These are phyloP conservation scores for Bradysia coprophila DNA, from an alignment of 1,140 invertebrate genomes.

Conservation along the genomic window DNA sequence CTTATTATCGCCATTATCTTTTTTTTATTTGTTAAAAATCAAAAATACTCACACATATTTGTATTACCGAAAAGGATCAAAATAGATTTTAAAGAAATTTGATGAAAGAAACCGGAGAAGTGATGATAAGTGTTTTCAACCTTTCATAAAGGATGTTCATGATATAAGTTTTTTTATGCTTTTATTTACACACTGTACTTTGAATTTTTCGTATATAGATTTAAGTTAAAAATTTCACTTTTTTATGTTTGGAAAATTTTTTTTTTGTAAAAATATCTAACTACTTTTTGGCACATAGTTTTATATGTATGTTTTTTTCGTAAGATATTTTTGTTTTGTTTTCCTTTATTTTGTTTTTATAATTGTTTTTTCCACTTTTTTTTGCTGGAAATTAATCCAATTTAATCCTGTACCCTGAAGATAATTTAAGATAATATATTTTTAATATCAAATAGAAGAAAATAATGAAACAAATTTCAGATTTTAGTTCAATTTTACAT, in stretches of 20 bases:
- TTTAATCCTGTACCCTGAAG: background rate
- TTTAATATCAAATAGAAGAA: background rate
- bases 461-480: background rate
- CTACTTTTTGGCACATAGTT: background rate
- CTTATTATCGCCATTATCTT: too few species aligned
- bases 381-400: background rate
- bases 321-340: background rate
- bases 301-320: background rate
- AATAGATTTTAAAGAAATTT: background rate
- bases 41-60: too few species aligned
- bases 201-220: background rate
- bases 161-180: background rate
- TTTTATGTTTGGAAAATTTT: background rate
- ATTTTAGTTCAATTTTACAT: too few species aligned
- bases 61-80: background rate
- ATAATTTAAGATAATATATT: background rate
- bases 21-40: too few species aligned
- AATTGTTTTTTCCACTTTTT: too few species aligned
- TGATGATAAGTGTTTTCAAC: background rate
- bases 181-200: background rate
- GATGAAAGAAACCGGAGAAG: background rate
- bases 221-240: background rate
- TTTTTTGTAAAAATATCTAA: background rate
- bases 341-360: too few species aligned
- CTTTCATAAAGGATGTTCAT: too few species aligned